Percentiles rank a stretch among this genome's conserved stretches.
Conservation (phyloP, 2,113 vertebrate genomes). For the Odontophorus gujanensis region DNA sequence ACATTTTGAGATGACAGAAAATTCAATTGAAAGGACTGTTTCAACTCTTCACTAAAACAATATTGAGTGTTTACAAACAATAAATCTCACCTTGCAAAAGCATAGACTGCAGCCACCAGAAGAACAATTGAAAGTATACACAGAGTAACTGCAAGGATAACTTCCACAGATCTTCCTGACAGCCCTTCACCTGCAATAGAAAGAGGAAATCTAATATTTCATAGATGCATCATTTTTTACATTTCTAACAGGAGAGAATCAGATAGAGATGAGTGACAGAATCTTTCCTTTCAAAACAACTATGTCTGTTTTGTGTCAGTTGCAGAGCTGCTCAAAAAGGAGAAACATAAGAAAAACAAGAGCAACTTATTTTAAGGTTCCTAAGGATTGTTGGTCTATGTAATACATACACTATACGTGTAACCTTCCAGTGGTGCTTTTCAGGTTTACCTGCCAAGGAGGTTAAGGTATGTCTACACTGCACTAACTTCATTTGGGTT, state of each 20-base stretch:
- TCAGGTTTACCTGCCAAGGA: background rate
- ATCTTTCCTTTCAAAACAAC: background rate
- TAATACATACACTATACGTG: background rate
- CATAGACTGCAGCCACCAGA: constrained; percentile 88
- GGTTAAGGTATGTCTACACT: background rate
- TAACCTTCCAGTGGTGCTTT: background rate
- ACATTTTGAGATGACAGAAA: background rate
- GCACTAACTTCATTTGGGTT: background rate
- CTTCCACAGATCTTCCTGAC: constrained; percentile 90
- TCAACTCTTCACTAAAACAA: background rate
- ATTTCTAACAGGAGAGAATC: background rate
- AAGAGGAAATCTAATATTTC: background rate
- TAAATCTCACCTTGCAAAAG: constrained; percentile 89
- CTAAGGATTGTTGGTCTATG: background rate
- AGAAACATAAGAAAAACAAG: background rate
- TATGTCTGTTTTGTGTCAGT: background rate
- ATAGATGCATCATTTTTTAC: background rate
- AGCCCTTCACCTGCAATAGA: constrained; percentile 82
- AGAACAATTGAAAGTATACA: constrained; percentile 90
- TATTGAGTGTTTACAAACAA: background rate
- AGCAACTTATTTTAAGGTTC: background rate
- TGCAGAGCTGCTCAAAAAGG: background rate
- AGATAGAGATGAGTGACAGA: background rate
- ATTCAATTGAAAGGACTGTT: background rate
- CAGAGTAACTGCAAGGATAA: constrained; percentile 91